Evolutionary conservation across 2,113 vertebrate species (phyloP).

Genomic region (Austrofundulus limnaeus): DNA sequence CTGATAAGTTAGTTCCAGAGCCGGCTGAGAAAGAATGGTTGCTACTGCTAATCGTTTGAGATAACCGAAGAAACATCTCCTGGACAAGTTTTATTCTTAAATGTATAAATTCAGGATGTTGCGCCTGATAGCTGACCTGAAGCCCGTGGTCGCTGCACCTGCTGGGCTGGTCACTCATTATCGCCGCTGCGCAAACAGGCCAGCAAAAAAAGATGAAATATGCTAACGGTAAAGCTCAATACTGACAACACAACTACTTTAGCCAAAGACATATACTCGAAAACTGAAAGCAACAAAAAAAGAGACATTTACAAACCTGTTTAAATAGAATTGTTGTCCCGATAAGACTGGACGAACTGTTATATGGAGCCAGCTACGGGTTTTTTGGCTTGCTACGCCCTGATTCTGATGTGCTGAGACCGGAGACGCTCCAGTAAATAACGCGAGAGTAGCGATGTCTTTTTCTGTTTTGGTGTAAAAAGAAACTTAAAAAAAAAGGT

Average conservation of each 20-base stretch:
- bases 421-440: slow-evolving; percentile 24
- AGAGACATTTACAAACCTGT: slow-evolving; percentile 60
- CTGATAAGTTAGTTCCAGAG: background rate
- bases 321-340: slow-evolving; percentile 42
- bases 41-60: background rate
- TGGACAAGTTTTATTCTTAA: background rate
- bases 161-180: slow-evolving; percentile 53
- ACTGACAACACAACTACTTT: background rate
- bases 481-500: background rate
- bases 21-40: background rate
- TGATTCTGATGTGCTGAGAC: slow-evolving; percentile 59
- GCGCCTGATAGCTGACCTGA: slow-evolving; percentile 1
- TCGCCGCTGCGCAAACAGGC: slow-evolving; percentile 40
- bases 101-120: slow-evolving; percentile 3
- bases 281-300: background rate
- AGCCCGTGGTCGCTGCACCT: slow-evolving; percentile 58
- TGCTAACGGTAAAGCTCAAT: slow-evolving; percentile 32
- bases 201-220: slow-evolving; percentile 24
- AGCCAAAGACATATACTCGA: background rate
- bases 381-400: slow-evolving; percentile 55
- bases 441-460: slow-evolving; percentile 50
- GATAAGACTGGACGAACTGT: slow-evolving; percentile 29
- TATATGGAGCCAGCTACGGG: slow-evolving; percentile 6
- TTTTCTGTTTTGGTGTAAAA: background rate
- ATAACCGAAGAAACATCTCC: background rate